Base-by-base conservation (phyloP, 2,888 invertebrate species). In the Drosophila kambysellisi region DNA sequence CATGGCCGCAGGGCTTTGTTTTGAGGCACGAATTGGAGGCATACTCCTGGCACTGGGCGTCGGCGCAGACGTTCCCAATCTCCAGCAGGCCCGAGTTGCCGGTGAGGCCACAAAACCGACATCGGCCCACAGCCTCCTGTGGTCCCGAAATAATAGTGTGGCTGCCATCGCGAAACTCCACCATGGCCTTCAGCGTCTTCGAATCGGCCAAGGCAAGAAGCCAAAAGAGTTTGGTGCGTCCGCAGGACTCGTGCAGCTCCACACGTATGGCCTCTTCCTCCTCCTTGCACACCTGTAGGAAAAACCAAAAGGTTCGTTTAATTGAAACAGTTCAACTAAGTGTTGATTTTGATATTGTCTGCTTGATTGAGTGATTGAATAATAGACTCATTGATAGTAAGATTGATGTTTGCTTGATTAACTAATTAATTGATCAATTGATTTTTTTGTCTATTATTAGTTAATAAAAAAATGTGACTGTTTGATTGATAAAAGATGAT, bases 191-290 rank as follows among this genome's bases (percentile, higher is more conserved):
- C 20, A 99, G 94, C 0, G 99, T 99, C 82, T 97, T 96, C 0
- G 98, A 97, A 92, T 99, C 99, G 0, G 99, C 98, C 30, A 99
- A 94, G 1, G 98, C 96, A 88, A 99, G 94, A 8, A 99, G 94
- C 98, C 99, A 99, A 93, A 98, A 98, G 7, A 99, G 94, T 93
- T 99, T 99, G 1, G 98, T 98, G 43, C 99, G 95, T 0, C 99
- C 99, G 92, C 99, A 99, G 0, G 97, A 96, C 93, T 98, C 99
- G 93, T 99, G 99, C n/a, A 99, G 95, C 93, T 99, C 99, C 7
- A 99, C 98, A 75, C 98, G 96, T 73, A 99, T 98, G 0, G 98
- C 97, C 92, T 98, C 98, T 91, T 99, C 98, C 91, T 99, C 98
- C 91, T 98, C 98, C 92, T 98, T 98, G 93, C 98, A 98, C 0